A percentile compares a stretch with the other conserved stretches of the same genome.
Conservation (phyloP, 2,888 invertebrate genomes). For the Erebia aethiops region DNA sequence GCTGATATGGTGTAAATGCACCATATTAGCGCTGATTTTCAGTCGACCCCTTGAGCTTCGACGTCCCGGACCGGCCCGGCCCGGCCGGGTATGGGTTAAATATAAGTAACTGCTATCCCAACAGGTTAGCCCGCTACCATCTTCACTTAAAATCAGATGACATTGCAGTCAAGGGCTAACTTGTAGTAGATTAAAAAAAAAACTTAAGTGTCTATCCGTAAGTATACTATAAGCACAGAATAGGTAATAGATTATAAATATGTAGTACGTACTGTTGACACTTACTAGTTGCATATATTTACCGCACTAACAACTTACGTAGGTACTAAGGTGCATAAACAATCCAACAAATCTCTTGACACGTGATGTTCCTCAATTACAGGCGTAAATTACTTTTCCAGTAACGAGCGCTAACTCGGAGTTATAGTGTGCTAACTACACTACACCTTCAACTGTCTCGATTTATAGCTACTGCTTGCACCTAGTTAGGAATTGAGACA, state of each 20-base stretch:
- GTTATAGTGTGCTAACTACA: conserved; percentile 10
- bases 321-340: conserved; percentile 7
- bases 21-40: no score
- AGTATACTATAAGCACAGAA: no score
- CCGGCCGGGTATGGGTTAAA: no score
- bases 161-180: no score
- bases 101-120: no score
- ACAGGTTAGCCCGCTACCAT: no score
- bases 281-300: neutral
- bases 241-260: no score
- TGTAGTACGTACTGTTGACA: neutral
- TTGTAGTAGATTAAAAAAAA: neutral
- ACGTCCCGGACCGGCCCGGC: no score
- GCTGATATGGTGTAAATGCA: no score
- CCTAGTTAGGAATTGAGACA: neutral
- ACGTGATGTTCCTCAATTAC: conserved; percentile 9
- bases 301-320: neutral
- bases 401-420: neutral
- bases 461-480: neutral
- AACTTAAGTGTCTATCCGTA: neutral
- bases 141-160: no score
- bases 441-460: neutral
- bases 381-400: conserved; percentile 9
- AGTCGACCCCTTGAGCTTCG: no score
- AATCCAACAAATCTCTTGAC: conserved; percentile 14